Percentiles rank a stretch among this genome's conserved stretches.
These are phyloP conservation scores for Phrynocephalus versicolor DNA, from an alignment of 2,113 vertebrate genomes.

Conservation along the genomic window DNA sequence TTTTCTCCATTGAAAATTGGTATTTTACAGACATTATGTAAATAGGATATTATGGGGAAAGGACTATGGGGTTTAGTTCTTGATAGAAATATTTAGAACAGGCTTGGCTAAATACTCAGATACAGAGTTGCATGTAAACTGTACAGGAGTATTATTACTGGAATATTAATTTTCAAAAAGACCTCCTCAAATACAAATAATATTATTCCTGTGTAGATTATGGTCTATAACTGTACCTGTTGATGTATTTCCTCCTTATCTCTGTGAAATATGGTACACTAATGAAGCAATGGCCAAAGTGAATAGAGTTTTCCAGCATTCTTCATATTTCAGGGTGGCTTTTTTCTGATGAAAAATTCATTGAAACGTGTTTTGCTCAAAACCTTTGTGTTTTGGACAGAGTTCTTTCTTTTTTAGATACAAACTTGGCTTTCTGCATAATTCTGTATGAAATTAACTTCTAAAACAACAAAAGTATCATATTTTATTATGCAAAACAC, in stretches of 20 bases:
- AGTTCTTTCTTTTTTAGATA: too few relatives aligned
- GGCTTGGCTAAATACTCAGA: not conserved
- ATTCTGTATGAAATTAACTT: too few relatives aligned
- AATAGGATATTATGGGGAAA: slow-evolving; percentile 18
- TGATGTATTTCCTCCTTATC: not conserved
- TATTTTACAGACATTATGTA: slow-evolving; percentile 41
- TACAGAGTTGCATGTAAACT: not conserved
- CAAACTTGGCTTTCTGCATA: too few relatives aligned
- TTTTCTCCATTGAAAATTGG: slow-evolving; percentile 28
- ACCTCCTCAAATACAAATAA: not conserved
- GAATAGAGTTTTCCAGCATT: too few relatives aligned
- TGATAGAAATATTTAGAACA: slow-evolving; percentile 18
- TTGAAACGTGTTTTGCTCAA: too few relatives aligned
- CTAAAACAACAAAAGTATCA: too few relatives aligned
- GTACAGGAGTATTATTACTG: not conserved
- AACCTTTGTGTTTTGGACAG: too few relatives aligned
- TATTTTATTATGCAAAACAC: too few relatives aligned
- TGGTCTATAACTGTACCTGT: not conserved
- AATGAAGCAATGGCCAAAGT: too few relatives aligned
- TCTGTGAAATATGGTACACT: too few relatives aligned
- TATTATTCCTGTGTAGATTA: not conserved
- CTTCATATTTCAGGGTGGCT: too few relatives aligned
- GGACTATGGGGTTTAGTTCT: not conserved
- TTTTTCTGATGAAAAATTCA: too few relatives aligned
- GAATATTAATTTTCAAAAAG: not conserved